Evolutionary conservation across 2,888 invertebrate genomes (phyloP), one percentile per base, ranked within the genome.

Genomic region (Priocnemis perturbator): DNA sequence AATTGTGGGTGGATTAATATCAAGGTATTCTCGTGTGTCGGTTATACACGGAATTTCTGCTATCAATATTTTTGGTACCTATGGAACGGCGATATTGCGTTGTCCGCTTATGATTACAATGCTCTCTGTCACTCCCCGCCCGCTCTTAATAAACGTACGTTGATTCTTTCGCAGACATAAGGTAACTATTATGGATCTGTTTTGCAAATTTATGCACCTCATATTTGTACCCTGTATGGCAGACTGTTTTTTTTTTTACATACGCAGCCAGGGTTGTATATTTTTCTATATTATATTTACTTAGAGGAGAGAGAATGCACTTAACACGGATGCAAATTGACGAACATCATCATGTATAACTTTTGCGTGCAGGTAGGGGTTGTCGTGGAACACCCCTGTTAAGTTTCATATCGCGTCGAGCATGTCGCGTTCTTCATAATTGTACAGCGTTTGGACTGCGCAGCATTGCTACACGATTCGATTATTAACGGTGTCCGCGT

Each of bases 221-320:
- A 11, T 37, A 5, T 37, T 57, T 71, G 74, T 50, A 30, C 56
- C 69, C 60, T 73, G 69, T 79, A 75, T 59, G 71, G 59, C 48
- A 60, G 67, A 72, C 61, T 52, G 67, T 73, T 64, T 71, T 66
- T 64, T 69, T 72, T 71, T 66, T 59, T 61, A 67, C 14, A 44
- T 11, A 11, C 37, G 7, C 37, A 11, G 20, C 15, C 15, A 56
- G 69, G 73, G 62, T 72, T 37, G 61, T 64, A 76, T 73, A 76
- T 73, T 77, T 76, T 77, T 69, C 61, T 77, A 77, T 63, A 59
- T 67, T 61, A 55, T 64, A 66, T 69, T 76, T 55, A 57, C 52
- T 67, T 68, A 64, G 44, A 55, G 14, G 68, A 60, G 73, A 64
- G 55, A 67, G 20, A 44, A 47, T 71, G 60, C 47, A 44, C 45